A percentile compares a stretch with the other conserved stretches of the same genome.
Evolutionary conservation across 2,888 invertebrate species (phyloP).

Genomic region (Drosophila sordidula): DNA sequence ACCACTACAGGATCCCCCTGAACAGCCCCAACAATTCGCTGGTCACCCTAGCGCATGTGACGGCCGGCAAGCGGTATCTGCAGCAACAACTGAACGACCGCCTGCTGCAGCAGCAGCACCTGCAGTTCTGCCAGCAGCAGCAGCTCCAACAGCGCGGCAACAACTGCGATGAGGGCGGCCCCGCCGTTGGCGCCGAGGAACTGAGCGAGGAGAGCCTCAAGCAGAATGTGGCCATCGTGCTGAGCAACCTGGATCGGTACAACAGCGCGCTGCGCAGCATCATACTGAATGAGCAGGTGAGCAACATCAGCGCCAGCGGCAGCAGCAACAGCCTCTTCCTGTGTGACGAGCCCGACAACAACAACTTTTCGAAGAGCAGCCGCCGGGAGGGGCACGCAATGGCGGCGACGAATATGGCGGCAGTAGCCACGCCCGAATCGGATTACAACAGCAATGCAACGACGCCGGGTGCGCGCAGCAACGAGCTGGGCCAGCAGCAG

Average conservation of each 20-base stretch:
- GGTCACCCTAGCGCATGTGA: slow-evolving; percentile 45
- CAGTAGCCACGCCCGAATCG: slow-evolving; percentile 83
- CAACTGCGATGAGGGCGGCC: slow-evolving; percentile 23
- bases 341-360: slow-evolving; percentile 66
- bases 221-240: slow-evolving; percentile 85
- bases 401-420: slow-evolving; percentile 68
- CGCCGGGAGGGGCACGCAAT: slow-evolving; percentile 52
- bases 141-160: slow-evolving; percentile 62
- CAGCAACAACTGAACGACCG: slow-evolving; percentile 83
- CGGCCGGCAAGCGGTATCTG: slow-evolving; percentile 73
- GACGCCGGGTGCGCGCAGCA: slow-evolving; percentile 79
- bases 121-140: slow-evolving; percentile 80
- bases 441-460: slow-evolving; percentile 85
- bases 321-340: slow-evolving; percentile 74
- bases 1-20: slow-evolving; percentile 83
- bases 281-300: slow-evolving; percentile 84
- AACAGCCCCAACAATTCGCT: slow-evolving; percentile 84
- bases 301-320: slow-evolving; percentile 69
- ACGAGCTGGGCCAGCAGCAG: slow-evolving; percentile 53
- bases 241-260: slow-evolving; percentile 85
- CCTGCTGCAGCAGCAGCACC: slow-evolving; percentile 81
- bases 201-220: slow-evolving; percentile 85
- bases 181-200: slow-evolving; percentile 77
- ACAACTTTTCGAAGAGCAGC: slow-evolving; percentile 49
- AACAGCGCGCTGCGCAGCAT: slow-evolving; percentile 85